Percentiles rank a stretch among this genome's conserved stretches.
These are phyloP conservation scores for Parnassius smintheus DNA, from an alignment of 2,888 invertebrate genomes.

Conservation along the genomic window DNA sequence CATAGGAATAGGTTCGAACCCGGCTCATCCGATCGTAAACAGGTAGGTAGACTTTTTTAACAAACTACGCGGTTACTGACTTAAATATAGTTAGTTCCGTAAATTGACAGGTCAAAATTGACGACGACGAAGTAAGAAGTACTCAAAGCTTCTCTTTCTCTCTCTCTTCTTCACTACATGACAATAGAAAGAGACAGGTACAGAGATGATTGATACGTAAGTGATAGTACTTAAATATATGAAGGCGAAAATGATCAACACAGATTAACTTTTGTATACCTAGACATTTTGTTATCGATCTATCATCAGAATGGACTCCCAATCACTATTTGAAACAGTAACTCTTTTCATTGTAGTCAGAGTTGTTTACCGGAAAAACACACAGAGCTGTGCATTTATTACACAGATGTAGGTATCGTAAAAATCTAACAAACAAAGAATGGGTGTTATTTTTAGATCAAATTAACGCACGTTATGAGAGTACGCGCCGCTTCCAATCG, in stretches of 20 bases:
- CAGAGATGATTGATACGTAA: background rate
- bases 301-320: constrained; percentile 23
- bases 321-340: constrained; percentile 14
- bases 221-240: background rate
- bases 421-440: constrained; percentile 76
- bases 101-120: no score
- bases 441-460: constrained; percentile 77
- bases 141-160: no score
- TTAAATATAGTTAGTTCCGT: no score
- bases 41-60: no score
- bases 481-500: constrained; percentile 63
- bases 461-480: constrained; percentile 77
- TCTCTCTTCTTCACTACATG: background rate
- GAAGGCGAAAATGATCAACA: background rate
- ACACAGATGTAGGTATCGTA: constrained; percentile 67
- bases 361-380: constrained; percentile 4
- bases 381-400: constrained; percentile 42
- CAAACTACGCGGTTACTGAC: no score
- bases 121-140: no score
- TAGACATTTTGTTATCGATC: constrained; percentile 7
- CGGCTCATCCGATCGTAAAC: no score
- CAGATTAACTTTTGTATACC: no score
- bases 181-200: no score
- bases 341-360: constrained; percentile 6
- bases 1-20: no score